phyloP scores from a whole-genome alignment of 2,113 vertebrate genomes.

The Nothocercus julius region DNA sequence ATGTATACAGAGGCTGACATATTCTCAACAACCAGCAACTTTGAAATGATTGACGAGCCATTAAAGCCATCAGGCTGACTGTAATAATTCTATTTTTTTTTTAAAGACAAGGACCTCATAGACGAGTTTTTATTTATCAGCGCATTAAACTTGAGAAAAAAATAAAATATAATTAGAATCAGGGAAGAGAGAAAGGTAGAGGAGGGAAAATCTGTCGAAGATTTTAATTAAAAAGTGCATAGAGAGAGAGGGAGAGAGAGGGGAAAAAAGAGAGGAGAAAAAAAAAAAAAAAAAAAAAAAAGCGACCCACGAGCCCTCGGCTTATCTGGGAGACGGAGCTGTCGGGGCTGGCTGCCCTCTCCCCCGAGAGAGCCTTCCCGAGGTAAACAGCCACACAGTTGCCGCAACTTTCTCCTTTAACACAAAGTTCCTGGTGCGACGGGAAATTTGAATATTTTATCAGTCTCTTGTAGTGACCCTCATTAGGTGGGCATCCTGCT shows the following conservation, averaged over 20 bases:
- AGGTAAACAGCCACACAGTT: conserved; percentile 75
- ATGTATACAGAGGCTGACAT: conserved; percentile 55
- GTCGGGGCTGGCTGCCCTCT: conserved; percentile 2
- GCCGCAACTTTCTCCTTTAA: conserved; percentile 76
- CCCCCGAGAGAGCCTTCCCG: conserved; percentile 52
- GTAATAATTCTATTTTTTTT: conserved; percentile 36
- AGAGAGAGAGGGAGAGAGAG: too few relatives aligned
- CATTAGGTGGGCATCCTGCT: conserved; percentile 98
- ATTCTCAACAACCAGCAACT: conserved; percentile 51
- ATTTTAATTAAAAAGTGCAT: background rate
- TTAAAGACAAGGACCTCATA: background rate
- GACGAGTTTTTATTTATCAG: conserved; percentile 49
- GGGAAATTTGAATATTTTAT: conserved; percentile 83
- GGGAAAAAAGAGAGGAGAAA: too few relatives aligned
- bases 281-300: background rate
- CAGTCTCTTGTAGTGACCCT: conserved; percentile 92
- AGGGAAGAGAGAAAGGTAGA: background rate
- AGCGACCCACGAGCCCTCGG: background rate
- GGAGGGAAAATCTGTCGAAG: background rate
- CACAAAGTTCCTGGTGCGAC: conserved; percentile 77
- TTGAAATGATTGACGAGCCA: conserved; percentile 60
- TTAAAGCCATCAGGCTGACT: conserved; percentile 56
- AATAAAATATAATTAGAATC: conserved; percentile 32
- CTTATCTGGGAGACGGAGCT: background rate
- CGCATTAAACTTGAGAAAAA: background rate